Percentiles rank a stretch among this genome's conserved stretches.
Conservation (phyloP, 2,888 invertebrate species). For the Dastarcus helophoroides region DNA sequence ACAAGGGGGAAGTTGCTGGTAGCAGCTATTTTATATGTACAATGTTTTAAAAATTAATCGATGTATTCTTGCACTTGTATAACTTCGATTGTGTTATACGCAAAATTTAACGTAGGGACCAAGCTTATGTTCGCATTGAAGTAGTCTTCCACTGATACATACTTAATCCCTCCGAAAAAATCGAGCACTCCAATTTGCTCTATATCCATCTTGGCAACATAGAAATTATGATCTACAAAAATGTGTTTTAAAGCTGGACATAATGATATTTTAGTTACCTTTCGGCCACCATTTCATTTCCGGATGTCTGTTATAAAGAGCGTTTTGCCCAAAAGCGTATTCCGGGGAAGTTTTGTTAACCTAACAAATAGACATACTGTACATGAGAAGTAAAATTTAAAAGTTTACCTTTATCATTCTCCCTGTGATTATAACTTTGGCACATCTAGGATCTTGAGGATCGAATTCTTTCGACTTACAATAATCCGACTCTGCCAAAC, state of each 20-base stretch:
- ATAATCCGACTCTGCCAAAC: slow-evolving; percentile 56
- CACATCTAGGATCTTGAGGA: slow-evolving; percentile 68
- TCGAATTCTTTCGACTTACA: slow-evolving; percentile 51
- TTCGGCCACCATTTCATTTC: slow-evolving; percentile 55
- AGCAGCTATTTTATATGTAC: too few relatives aligned
- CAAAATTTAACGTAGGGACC: too few relatives aligned
- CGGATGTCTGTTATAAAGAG: slow-evolving; percentile 60
- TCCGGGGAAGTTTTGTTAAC: slow-evolving; percentile 18
- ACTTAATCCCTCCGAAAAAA: slow-evolving; percentile 70
- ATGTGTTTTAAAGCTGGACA: too few relatives aligned
- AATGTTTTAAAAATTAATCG: too few relatives aligned
- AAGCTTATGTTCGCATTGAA: slow-evolving; percentile 20
- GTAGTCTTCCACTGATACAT: slow-evolving; percentile 52
- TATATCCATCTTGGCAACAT: slow-evolving; percentile 65
- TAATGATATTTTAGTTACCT: too few relatives aligned
- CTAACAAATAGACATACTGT: slow-evolving; percentile 17
- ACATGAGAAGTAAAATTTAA: not conserved
- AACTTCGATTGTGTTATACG: too few relatives aligned
- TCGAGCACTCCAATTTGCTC: slow-evolving; percentile 64
- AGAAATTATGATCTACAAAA: slow-evolving; percentile 64
- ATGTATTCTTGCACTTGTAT: too few relatives aligned
- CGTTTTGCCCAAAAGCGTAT: slow-evolving; percentile 30
- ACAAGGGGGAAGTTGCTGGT: too few relatives aligned
- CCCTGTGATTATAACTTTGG: slow-evolving; percentile 58
- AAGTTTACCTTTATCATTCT: slow-evolving; percentile 33